Base-by-base conservation (phyloP, 2,888 invertebrate species). In the Sarcophaga subvicina region DNA sequence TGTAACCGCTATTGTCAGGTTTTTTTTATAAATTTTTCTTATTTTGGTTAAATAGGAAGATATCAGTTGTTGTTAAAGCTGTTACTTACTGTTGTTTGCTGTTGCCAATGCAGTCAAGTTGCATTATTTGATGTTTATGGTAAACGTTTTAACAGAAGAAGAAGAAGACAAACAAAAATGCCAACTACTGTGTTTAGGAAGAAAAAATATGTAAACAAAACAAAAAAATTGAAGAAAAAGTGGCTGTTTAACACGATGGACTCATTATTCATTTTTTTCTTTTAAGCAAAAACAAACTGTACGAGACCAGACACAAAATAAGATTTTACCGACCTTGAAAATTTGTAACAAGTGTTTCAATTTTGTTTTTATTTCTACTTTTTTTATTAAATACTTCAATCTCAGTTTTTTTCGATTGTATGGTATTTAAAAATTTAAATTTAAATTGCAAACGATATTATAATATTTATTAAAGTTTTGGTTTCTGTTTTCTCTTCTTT, bases 301-400 rank as follows among this genome's bases (percentile, higher is more conserved):
- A 10, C 17, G 54, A 54, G 14, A 45, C 14, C 49, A 45, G 14
- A 10, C 10, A 45, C 45, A 49, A 27, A 5, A 60, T 59, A 59
- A 60, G 27, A 72, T 60, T n/a, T 72, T 12, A 47, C 2, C 71
- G 76, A 82, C 82, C 82, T 86, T 79, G 76, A 83, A 69, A 63
- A 64, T 64, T 60, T 49, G 25, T 37, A 69, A 72, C 83, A 79
- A 86, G 80, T 77, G 79, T 70, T 78, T 75, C 17, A 22, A 69
- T 60, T 78, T 64, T 25, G 25, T 76, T 77, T 63, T 11, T 2
- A 22, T 59, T 60, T 67, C 5, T 3, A 54, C 5, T 12, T 54
- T 5, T 54, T 54, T 54, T 49, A 12, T 49, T 49, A 3, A 10
- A 3, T 12, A 3, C 0, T 49, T 49, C 12, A 49, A 12, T 49